Conservation (phyloP, 92 coral and sea anemone genomes). For the Scolanthus callimorphus region DNA sequence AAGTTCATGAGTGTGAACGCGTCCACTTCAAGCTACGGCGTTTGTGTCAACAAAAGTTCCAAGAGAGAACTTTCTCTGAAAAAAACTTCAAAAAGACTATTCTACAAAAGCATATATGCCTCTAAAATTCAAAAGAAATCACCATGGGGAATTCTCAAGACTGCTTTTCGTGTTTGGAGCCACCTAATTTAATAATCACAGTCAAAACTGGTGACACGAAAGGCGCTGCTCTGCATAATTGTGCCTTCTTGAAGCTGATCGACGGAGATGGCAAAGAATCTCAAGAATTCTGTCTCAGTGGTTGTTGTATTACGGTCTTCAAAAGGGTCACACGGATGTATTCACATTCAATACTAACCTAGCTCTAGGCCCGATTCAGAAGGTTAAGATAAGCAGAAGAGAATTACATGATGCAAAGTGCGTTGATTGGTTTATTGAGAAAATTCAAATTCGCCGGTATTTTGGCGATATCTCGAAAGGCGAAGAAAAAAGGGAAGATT, state of each 20-base stretch:
- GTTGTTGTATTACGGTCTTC: constrained; percentile 91
- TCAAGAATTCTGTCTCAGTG: constrained; percentile 68
- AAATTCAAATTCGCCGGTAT: constrained; percentile 78
- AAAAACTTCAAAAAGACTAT: no score
- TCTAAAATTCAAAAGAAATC: no score
- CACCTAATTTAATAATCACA: constrained; percentile 67
- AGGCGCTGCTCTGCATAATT: constrained; percentile 84
- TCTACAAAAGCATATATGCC: no score
- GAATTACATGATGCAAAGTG: constrained; percentile 62
- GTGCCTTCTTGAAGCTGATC: constrained; percentile 68
- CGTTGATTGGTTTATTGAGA: constrained; percentile 96
- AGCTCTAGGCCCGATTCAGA: constrained; percentile 62
- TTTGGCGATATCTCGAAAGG: constrained; percentile 12
- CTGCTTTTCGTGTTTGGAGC: constrained; percentile 71
- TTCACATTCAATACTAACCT: constrained; percentile 57
- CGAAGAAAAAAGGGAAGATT: constrained; percentile 52
- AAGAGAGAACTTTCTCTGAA: no score
- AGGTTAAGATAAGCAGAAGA: constrained; percentile 65
- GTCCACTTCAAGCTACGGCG: no score
- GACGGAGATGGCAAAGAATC: constrained; percentile 78
- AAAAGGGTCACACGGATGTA: constrained; percentile 94
- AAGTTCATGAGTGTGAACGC: no score
- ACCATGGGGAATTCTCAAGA: constrained; percentile 84
- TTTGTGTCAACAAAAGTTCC: no score
- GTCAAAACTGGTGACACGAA: constrained; percentile 94